These are phyloP conservation scores for Phocides pigmalion DNA, from an alignment of 1,140 invertebrate species.

Conservation along the genomic window DNA sequence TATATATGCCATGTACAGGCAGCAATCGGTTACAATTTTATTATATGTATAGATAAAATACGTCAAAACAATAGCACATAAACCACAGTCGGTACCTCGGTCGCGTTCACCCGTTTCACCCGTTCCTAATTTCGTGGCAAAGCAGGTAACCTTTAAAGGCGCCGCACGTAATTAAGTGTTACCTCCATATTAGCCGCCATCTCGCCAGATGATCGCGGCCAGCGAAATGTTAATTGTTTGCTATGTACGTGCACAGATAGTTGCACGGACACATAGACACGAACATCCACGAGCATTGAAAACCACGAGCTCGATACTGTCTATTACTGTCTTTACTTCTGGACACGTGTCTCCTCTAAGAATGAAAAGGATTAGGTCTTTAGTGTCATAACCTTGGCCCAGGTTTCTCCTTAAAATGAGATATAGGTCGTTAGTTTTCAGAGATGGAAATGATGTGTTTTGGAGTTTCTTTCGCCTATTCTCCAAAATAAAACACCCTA, in stretches of 20 bases:
- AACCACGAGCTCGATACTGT: not conserved
- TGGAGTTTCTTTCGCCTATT: too few relatives aligned
- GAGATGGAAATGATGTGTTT: too few relatives aligned
- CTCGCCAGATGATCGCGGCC: conserved; percentile 37
- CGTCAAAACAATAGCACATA: not conserved
- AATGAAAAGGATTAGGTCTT: too few relatives aligned
- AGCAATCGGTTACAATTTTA: too few relatives aligned
- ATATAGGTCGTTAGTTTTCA: too few relatives aligned
- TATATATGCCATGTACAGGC: too few relatives aligned
- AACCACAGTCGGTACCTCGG: not conserved
- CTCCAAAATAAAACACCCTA: too few relatives aligned
- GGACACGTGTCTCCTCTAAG: too few relatives aligned
- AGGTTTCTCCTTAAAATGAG: too few relatives aligned
- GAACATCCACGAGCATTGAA: not conserved
- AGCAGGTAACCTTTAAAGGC: conserved; percentile 45
- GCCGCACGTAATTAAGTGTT: conserved; percentile 56
- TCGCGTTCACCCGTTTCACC: too few relatives aligned
- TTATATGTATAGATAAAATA: too few relatives aligned
- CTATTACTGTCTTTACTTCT: not conserved
- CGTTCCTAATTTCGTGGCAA: conserved; percentile 18
- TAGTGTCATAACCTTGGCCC: too few relatives aligned
- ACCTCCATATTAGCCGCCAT: conserved; percentile 50
- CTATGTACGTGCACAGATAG: conserved; percentile 43
- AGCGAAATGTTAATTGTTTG: conserved; percentile 55
- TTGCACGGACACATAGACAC: conserved; percentile 26